Conservation (phyloP, 2,797 vertebrate species). For the Halcyon badia region DNA sequence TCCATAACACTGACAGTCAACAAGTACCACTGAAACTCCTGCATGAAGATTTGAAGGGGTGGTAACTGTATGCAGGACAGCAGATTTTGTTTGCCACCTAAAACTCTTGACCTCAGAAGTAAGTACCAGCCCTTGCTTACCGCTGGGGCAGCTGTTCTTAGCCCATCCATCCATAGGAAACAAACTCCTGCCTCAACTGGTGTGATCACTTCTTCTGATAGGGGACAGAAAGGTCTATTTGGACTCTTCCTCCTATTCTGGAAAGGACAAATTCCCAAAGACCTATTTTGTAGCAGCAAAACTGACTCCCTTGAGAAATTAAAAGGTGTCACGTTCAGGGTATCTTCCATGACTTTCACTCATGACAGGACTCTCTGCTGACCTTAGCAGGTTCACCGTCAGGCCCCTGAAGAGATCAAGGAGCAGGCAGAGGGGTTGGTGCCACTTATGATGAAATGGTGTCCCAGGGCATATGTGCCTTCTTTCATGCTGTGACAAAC, state of each 20-base stretch:
- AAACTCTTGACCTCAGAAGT: background rate
- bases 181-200: background rate
- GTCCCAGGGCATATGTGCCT: background rate
- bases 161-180: background rate
- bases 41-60: background rate
- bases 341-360: background rate
- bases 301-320: background rate
- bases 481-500: background rate
- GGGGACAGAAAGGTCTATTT: background rate
- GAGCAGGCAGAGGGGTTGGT: accelerated
- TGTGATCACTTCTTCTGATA: background rate
- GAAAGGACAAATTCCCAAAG: background rate
- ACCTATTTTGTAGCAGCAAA: background rate
- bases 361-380: accelerated
- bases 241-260: background rate
- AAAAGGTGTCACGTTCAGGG: accelerated
- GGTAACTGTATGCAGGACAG: background rate
- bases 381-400: background rate
- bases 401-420: background rate
- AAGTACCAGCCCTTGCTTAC: background rate
- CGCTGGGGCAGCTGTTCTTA: background rate
- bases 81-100: background rate
- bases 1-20: background rate
- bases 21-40: background rate
- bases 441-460: background rate